Base-by-base conservation (phyloP, 1,140 invertebrate genomes). In the Charaxes varanes region DNA sequence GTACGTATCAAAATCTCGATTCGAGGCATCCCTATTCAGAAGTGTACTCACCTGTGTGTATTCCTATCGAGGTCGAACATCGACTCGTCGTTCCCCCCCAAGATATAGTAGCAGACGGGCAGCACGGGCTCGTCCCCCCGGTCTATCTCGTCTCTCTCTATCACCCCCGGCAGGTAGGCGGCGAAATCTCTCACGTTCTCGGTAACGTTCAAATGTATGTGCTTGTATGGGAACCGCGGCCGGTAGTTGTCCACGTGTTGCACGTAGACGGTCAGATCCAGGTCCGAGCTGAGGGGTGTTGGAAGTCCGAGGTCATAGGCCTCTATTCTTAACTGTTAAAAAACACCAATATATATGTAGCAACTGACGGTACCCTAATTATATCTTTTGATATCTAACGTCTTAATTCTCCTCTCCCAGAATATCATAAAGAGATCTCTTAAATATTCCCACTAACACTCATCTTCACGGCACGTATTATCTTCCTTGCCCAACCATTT, bases 211-310 rank as follows among this genome's bases (percentile, higher is more conserved):
- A 93, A 84, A 11, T 85, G 60, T 51, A 92, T 89, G 27, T 90
- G 83, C 50, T 92, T 90, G n/a, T 91, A 76, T 7, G 92, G 80
- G 77, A 97, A 97, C 52, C 94, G 90, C 0, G 95, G 95, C 53
- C 94, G 91, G 62, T 93, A 94, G 62, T 95, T 94, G 72, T 96
- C 94, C 0, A 97, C 91, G 72, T 96, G 95, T 21, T 91, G 89
- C 0, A 97, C 92, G 59, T 95, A 94, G 53, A 97, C 91, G n/a
- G 92, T 94, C 0, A 97, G 71, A 73, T 97, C 95, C 4, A 97
- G 78, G 72, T 97, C 94, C 0, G 92, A 92, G 34, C 93, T 94
- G 0, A 97, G 69, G 0, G 94, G 89, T 1, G 94, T 95, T 4
- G 95, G 95, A 3, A 90, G 81, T 0, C 94, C 94, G 24, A 95